Evolutionary conservation across 2,797 vertebrate genomes (phyloP).

Genomic region (Vultur gryphus): DNA sequence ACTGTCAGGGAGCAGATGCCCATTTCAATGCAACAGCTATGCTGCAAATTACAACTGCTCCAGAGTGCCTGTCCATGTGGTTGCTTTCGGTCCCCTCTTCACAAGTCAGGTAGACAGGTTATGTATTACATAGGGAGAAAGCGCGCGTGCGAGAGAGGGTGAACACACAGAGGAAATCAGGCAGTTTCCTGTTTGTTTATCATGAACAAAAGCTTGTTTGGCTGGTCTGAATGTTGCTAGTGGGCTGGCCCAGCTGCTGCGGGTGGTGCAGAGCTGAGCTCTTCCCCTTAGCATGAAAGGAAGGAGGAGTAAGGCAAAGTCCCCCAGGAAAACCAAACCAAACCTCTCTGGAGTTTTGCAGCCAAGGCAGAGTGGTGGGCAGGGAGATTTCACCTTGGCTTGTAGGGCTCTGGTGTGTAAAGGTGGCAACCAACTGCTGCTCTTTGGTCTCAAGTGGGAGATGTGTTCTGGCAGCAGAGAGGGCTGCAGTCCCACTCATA

Average conservation of each 20-base stretch:
- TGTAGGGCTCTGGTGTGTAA: background rate
- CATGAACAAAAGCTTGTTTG: slow-evolving; percentile 4
- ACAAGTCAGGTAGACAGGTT: background rate
- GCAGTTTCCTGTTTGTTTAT: slow-evolving; percentile 69
- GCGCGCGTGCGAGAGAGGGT: background rate
- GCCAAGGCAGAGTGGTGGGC: background rate
- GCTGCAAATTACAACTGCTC: background rate
- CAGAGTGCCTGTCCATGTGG: background rate
- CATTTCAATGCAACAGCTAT: rapidly evolving
- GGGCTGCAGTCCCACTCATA: background rate
- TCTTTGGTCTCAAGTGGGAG: background rate
- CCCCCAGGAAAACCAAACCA: background rate
- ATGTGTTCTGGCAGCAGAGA: background rate
- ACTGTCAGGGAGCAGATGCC: background rate
- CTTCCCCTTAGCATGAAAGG: background rate
- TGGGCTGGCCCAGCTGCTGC: background rate
- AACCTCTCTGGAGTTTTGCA: background rate
- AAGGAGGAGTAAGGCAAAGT: background rate
- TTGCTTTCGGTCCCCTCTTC: background rate
- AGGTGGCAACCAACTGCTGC: background rate
- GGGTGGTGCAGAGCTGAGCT: background rate
- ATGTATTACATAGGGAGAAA: background rate
- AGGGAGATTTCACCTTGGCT: background rate
- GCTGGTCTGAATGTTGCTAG: background rate
- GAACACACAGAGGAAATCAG: slow-evolving; percentile 49